These are phyloP conservation scores for Cephus runcator DNA, from an alignment of 2,888 invertebrate species.

Conservation along the genomic window DNA sequence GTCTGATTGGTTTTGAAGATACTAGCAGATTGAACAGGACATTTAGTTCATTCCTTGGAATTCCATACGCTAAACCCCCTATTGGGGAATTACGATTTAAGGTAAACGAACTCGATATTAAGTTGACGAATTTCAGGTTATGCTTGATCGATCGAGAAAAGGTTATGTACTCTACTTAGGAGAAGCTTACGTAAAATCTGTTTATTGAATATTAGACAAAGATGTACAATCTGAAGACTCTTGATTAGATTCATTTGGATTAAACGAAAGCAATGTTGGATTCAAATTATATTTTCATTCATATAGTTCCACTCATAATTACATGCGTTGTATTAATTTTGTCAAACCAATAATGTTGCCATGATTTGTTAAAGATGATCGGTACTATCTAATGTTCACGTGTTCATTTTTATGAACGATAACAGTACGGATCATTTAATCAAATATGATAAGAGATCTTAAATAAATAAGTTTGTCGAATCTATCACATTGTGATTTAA, in stretches of 20 bases:
- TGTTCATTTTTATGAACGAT: not conserved
- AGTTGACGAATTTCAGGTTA: not conserved
- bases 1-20: constrained; percentile 11
- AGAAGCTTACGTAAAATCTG: not conserved
- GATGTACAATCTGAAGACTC: not conserved
- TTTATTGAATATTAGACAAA: not conserved
- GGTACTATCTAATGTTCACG: not conserved
- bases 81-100: constrained; percentile 63
- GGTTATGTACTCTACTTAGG: not conserved
- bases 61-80: constrained; percentile 72
- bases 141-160: not conserved
- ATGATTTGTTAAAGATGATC: not conserved
- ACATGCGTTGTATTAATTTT: not conserved
- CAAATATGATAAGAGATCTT: not conserved
- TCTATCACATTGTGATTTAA: not conserved
- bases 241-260: not conserved
- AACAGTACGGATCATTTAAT: not conserved
- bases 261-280: not conserved
- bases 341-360: not conserved
- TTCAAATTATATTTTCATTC: not conserved
- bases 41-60: constrained; percentile 68
- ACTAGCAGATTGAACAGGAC: constrained; percentile 42
- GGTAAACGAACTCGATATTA: constrained; percentile 38
- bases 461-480: not conserved
- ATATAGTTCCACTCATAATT: not conserved